Base-by-base conservation (phyloP, 1,140 invertebrate genomes). In the Caenorhabditis latens region DNA sequence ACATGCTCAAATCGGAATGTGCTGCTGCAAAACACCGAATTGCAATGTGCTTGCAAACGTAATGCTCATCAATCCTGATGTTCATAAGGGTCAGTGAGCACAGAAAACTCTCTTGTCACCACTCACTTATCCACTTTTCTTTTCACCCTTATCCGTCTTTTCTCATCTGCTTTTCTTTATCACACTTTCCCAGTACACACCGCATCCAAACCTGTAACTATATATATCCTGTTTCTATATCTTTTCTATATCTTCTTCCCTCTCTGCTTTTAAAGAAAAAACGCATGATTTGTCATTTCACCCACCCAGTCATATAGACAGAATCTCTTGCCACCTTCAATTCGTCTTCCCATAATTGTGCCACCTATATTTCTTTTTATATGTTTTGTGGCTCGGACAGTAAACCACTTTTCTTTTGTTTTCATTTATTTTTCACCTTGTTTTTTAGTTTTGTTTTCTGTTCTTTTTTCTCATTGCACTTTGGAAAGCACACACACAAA, bases 81-180 rank as follows among this genome's bases (percentile, higher is more conserved):
- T 50, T 24, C 3, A 53, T 4, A 79, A 79, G 71, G 71, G 71
- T 79, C 43, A 79, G 46, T 79, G n/a, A 79, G 71, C 43, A 46
- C 40, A 58, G n/a, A 58, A 58, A 32, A 21, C 40, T 65, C 61
- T 16, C 13, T 65, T 40, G 13, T 13, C 21, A 65, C 32, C 21
- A 65, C 61, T 24, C 9, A 13, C 32, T 65, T 65, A 40, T 9
- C n/a, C 57, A n/a, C n/a, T 58, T 58, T 21, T 58, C n/a, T 11
- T 53, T 11, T 53, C 32, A 32, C 32, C 32, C 32, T 32, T 32
- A 32, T 32, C 32, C 32, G 32, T 32, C 32, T 32, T 32, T 32
- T 32, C n/a, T n/a, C n/a, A n/a, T n/a, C 32, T 32, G 32, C 32
- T 32, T 32, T 32, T 32, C 32, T 32, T 1, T 32, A 32, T 32